Conservation (phyloP, 2,797 vertebrate genomes). For the Pelodytes ibericus region DNA sequence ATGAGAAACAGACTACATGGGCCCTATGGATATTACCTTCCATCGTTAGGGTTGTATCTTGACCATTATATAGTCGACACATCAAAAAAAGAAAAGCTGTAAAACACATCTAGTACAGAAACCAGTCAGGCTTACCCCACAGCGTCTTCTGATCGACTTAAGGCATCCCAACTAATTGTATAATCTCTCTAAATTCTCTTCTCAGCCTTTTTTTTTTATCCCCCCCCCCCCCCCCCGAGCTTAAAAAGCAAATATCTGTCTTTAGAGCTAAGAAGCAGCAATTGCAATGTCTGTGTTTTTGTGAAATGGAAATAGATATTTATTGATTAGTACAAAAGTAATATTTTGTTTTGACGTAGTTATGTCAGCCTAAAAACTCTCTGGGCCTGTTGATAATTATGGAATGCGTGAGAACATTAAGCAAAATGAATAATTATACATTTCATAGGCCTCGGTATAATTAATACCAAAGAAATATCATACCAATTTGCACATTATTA, state of each 20-base stretch:
- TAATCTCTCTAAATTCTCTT: background rate
- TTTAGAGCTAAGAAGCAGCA: background rate
- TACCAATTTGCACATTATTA: background rate
- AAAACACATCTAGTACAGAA: too few relatives aligned
- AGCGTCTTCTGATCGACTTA: too few relatives aligned
- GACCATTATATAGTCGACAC: too few relatives aligned
- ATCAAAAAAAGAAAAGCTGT: too few relatives aligned
- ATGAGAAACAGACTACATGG: too few relatives aligned
- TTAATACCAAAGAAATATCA: background rate
- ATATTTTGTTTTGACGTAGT: background rate
- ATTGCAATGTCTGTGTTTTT: background rate
- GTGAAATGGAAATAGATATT: background rate
- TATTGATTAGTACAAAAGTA: background rate
- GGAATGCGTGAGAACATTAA: background rate
- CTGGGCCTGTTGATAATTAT: background rate
- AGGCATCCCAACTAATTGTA: background rate
- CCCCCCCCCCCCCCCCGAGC: background rate
- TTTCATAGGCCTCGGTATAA: background rate
- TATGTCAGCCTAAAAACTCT: background rate
- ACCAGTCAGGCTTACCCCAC: too few relatives aligned
- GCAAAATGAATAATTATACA: constrained; percentile 2
- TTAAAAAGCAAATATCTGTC: background rate
- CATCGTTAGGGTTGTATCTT: too few relatives aligned
- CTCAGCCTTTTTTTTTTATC: background rate
- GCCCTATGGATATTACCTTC: too few relatives aligned